Evolutionary conservation across 1,140 invertebrate species (phyloP), one percentile per base, ranked within the genome.

Genomic region (Gonatopus flavifemur): DNA sequence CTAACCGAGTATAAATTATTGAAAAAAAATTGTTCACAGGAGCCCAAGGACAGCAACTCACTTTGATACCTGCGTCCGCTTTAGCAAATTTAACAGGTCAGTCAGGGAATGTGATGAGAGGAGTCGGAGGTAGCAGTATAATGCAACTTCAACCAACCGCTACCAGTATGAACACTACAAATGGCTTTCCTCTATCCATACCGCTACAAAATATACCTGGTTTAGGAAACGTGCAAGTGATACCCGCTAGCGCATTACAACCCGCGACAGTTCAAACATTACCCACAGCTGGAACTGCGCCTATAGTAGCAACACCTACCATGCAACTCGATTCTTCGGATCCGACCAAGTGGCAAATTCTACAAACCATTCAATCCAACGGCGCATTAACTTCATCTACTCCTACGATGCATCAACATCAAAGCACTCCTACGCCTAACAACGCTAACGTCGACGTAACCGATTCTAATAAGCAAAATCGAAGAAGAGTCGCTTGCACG

Each of bases 401-500:
- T 0, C 59, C 72, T 5, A 50, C 65, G 2, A 28, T 46, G 15
- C 66, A 71, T 22, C 66, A 72, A 15, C 69, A 70, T 49, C 68
- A 72, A 47, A 43, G 70, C 15, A 60, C 59, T 16, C 41, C 53
- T 25, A 54, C 57, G 10, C 38, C 70, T 49, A 35, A 58, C 38
- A 54, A 51, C 13, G 12, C 57, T 0, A 64, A 52, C 16, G 49
- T 49, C 12, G 56, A 65, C 0, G 2, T 58, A 37, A 66, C 62
- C 8, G 59, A 69, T 41, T 55, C 64, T 50, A 62, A 61, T 54
- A 67, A 79, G 61, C 59, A 73, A 45, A 64, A 78, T 59, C 50
- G 78, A 50, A 56, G 94, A 46, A 77, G 96, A 28, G 92, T 98
- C 2, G 94, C 95, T 7, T 98, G 96, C 73, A 96, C 94, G 0